Evolutionary conservation across 1,140 invertebrate species (phyloP).

Genomic region (Drosophila pallidifrons): DNA sequence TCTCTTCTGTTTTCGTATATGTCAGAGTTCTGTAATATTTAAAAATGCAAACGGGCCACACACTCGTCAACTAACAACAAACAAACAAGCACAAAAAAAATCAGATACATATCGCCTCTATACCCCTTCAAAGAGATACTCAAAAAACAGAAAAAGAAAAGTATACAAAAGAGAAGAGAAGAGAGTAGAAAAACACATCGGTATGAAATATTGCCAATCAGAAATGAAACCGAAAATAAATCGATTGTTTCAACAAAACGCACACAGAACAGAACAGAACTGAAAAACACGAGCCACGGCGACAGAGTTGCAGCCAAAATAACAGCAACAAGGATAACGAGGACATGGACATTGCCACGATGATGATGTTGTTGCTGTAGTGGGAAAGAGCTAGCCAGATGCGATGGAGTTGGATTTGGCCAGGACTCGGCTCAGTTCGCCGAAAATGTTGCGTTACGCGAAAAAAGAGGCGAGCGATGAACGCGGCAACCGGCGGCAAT

Average conservation of each 20-base stretch:
- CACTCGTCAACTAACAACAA: conserved; percentile 18
- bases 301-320: conserved; percentile 55
- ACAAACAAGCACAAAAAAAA: conserved; percentile 27
- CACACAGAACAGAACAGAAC: conserved; percentile 27
- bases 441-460: conserved; percentile 63
- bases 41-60: conserved; percentile 43
- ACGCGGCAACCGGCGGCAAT: conserved; percentile 24
- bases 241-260: conserved; percentile 82
- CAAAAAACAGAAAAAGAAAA: conserved; percentile 9
- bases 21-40: conserved; percentile 32
- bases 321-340: conserved; percentile 46
- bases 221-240: conserved; percentile 84
- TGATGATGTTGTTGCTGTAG: conserved; percentile 9
- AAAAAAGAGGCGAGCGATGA: conserved; percentile 50
- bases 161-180: conserved; percentile 3
- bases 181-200: conserved; percentile 53
- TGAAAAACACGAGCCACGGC: conserved; percentile 42
- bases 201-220: conserved; percentile 84
- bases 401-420: conserved; percentile 4
- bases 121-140: conserved; percentile 21
- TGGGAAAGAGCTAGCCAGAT: conserved; percentile 47
- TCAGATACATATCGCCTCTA: conserved; percentile 32
- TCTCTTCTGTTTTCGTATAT: conserved; percentile 20
- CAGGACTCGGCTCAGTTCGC: conserved; percentile 42
- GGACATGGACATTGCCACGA: conserved; percentile 28